A percentile compares a stretch with the other conserved stretches of the same genome.
Evolutionary conservation across 2,797 vertebrate species (phyloP).

Genomic region (Megalops cyprinoides): DNA sequence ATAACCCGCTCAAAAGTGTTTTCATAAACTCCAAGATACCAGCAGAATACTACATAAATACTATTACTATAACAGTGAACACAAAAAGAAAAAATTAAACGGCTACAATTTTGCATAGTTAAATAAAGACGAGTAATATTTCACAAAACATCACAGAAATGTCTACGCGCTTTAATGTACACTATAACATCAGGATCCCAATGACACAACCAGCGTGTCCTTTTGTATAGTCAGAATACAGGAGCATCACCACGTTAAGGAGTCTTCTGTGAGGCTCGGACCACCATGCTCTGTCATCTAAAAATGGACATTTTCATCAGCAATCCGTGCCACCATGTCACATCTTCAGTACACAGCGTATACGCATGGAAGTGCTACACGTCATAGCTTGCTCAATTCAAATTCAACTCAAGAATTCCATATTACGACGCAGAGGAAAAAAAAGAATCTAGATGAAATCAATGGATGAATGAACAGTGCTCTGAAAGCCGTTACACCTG

Average conservation of each 20-base stretch:
- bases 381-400: not conserved
- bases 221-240: not conserved
- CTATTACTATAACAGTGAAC: too few relatives aligned
- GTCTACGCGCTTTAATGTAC: too few relatives aligned
- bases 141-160: too few relatives aligned
- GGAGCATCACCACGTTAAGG: not conserved
- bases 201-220: not conserved
- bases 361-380: not conserved
- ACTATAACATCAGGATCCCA: not conserved
- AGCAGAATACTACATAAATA: too few relatives aligned
- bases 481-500: not conserved
- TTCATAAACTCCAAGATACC: too few relatives aligned
- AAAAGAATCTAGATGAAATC: not conserved
- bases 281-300: not conserved
- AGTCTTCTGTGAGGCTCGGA: not conserved
- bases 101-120: too few relatives aligned
- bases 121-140: too few relatives aligned
- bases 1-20: too few relatives aligned
- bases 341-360: not conserved
- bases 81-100: too few relatives aligned
- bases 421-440: not conserved
- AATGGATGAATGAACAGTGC: not conserved
- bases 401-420: not conserved
- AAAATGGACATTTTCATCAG: conserved; percentile 4
- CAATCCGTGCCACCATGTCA: not conserved